phyloP scores from a whole-genome alignment of 2,888 invertebrate species.

The Pogonocherus hispidulus region DNA sequence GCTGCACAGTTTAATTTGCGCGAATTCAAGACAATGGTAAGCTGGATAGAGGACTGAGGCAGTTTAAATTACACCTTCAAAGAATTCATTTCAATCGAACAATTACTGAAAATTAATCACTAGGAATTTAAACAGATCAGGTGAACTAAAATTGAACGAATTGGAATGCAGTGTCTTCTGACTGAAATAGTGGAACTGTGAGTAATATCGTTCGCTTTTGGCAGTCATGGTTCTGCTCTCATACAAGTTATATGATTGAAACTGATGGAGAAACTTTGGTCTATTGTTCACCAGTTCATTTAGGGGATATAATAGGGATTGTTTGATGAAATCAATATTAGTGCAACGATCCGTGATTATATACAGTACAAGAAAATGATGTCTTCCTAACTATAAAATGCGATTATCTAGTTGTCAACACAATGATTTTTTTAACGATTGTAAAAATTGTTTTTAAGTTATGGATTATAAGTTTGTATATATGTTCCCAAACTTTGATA shows the following conservation, averaged over 20 bases:
- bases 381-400: too few species aligned
- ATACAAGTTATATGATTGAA: constrained; percentile 3
- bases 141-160: constrained; percentile 20
- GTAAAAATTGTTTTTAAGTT: too few species aligned
- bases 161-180: constrained; percentile 2
- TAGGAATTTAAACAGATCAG: constrained; percentile 58
- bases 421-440: too few species aligned
- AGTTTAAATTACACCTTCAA: constrained; percentile 60
- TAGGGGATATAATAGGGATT: neutral
- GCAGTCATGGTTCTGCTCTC: constrained; percentile 2
- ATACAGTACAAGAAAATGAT: too few species aligned
- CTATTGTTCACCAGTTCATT: neutral
- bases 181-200: constrained; percentile 16
- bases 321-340: neutral
- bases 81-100: constrained; percentile 62
- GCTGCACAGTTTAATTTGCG: constrained; percentile 51
- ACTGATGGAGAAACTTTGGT: neutral
- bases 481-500: too few species aligned
- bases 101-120: constrained; percentile 62
- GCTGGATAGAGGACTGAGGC: constrained; percentile 44
- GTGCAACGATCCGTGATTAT: neutral
- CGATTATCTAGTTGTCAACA: too few species aligned
- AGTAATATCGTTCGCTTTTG: constrained; percentile 15
- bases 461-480: too few species aligned
- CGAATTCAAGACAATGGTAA: constrained; percentile 55